These are phyloP conservation scores for Drosophila lowei DNA, from an alignment of 1,140 invertebrate species.

Conservation along the genomic window DNA sequence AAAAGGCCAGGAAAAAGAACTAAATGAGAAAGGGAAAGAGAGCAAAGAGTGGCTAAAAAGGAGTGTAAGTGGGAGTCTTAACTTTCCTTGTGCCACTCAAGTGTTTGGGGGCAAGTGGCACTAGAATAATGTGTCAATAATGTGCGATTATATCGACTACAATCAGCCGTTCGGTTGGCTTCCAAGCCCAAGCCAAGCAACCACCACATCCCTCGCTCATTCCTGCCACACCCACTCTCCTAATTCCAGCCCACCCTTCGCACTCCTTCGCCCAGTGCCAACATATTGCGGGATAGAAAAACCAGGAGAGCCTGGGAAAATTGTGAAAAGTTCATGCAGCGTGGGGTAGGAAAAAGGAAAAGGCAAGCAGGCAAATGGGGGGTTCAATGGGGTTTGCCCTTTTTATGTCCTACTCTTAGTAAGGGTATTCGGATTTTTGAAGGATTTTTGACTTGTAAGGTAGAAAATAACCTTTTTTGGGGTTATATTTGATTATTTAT, in stretches of 20 bases:
- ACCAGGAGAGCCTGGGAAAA: constrained; percentile 18
- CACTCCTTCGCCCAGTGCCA: constrained; percentile 21
- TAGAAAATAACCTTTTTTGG: too few relatives aligned
- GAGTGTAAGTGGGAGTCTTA: too few relatives aligned
- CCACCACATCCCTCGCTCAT: background rate
- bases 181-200: too few relatives aligned
- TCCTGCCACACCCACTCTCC: constrained; percentile 4
- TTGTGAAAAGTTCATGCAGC: constrained; percentile 38
- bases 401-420: constrained; percentile 3
- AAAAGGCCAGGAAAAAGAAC: background rate
- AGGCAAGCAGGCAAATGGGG: background rate
- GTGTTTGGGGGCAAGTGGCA: constrained; percentile 42
- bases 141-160: constrained; percentile 68
- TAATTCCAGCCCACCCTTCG: constrained; percentile 4
- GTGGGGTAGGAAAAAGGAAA: background rate
- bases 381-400: constrained; percentile 33
- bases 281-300: constrained; percentile 31
- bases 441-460: too few relatives aligned
- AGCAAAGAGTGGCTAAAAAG: background rate
- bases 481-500: too few relatives aligned
- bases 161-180: constrained; percentile 24
- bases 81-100: constrained; percentile 11
- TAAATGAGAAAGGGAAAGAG: background rate
- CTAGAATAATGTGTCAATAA: constrained; percentile 71
- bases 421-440: too few relatives aligned